Percentiles rank a stretch among this genome's conserved stretches.
These are phyloP conservation scores for Hydrophis major DNA, from an alignment of 2,797 vertebrate genomes.

Conservation along the genomic window DNA sequence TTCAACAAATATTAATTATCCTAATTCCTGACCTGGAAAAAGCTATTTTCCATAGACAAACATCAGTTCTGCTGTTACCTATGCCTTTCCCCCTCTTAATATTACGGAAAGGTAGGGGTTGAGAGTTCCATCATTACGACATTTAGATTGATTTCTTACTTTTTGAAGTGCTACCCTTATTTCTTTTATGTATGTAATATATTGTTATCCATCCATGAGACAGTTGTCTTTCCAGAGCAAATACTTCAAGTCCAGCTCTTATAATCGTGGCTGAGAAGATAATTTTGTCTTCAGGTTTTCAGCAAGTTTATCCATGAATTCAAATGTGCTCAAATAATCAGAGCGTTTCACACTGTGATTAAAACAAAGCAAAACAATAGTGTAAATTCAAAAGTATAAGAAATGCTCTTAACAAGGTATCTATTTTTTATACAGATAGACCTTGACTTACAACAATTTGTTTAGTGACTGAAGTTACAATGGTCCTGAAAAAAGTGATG, in stretches of 20 bases:
- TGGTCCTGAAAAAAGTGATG: neutral
- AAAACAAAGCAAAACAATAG: constrained; percentile 10
- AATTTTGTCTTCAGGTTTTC: constrained; percentile 91
- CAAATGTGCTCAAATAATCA: constrained; percentile 95
- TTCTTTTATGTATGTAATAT: neutral
- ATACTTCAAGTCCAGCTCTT: constrained; percentile 47
- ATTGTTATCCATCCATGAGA: constrained; percentile 18
- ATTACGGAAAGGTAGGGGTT: constrained; percentile 30
- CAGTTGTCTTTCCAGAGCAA: constrained; percentile 12
- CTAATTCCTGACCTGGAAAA: neutral
- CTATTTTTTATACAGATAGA: neutral
- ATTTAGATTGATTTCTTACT: constrained; percentile 50
- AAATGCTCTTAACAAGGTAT: neutral
- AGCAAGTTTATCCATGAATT: constrained; percentile 95
- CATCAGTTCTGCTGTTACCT: neutral
- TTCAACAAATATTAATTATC: neutral
- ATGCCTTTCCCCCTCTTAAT: neutral
- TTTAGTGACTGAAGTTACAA: neutral
- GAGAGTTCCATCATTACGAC: constrained; percentile 40
- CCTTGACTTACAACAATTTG: neutral
- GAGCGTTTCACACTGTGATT: constrained; percentile 79
- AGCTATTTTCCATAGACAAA: neutral
- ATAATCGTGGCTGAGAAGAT: constrained; percentile 82
- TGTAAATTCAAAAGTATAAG: neutral
- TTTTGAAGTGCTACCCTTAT: constrained; percentile 55